Base-by-base conservation (phyloP, 2,888 invertebrate species). In the Brachynemurus nebulosus region DNA sequence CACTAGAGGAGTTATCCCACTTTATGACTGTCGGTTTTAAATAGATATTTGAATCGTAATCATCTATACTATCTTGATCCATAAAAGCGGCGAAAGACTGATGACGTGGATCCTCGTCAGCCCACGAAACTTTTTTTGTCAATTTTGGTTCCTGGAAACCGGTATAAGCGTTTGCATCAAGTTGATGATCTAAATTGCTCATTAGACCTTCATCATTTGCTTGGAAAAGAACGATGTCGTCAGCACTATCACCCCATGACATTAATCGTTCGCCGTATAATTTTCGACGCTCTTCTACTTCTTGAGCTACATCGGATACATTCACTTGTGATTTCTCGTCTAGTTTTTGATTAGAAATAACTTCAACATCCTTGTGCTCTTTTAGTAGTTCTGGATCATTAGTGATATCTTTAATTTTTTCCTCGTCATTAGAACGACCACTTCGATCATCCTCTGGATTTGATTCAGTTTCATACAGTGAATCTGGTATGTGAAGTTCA, bases 81-180 rank as follows among this genome's bases (percentile, higher is more conserved):
- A 65, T 65, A 38, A 64, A 58, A 41, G 53, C 56, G 39, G 65
- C 64, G 11, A 52, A 48, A 9, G 65, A 57, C 2, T 64, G 64
- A 49, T 65, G 64, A 50, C 61, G 55, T 63, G 64, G 62, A 12
- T 52, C 55, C 46, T 58, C 37, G 56, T 2, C 49, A 49, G 3
- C 52, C 53, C 2, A 52, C 47, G 16, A 40, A 45, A 25, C 60
- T 20, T 12, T 19, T 63, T 18, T 50, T 48, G 1, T 30, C 14
- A 30, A 30, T 30, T 30, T 30, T n/a, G n/a, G n/a, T n/a, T n/a
- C n/a, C n/a, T n/a, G n/a, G n/a, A n/a, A n/a, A n/a, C n/a, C n/a
- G n/a, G n/a, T n/a, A n/a, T n/a, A n/a, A n/a, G n/a, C n/a, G n/a
- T n/a, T n/a, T n/a, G n/a, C n/a, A n/a, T n/a, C n/a, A n/a, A n/a